Evolutionary conservation across 2,113 vertebrate species (phyloP).

Genomic region (Serinus canaria): DNA sequence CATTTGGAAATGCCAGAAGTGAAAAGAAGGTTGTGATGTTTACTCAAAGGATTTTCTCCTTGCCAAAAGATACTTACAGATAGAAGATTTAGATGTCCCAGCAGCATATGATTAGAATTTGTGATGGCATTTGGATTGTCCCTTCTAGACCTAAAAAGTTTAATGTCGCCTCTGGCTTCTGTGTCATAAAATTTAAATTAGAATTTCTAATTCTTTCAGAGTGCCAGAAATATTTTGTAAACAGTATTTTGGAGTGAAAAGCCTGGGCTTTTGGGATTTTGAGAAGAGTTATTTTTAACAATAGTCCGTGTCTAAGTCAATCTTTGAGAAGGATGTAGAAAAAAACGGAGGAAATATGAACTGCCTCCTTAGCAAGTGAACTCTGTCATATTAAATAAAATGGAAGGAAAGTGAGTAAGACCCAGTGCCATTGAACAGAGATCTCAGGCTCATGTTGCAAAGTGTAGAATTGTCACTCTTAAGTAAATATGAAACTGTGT

Average conservation of each 20-base stretch:
- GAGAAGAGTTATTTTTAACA: not conserved
- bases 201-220: not conserved
- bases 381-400: not conserved
- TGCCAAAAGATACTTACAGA: not conserved
- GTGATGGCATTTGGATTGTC: conserved; percentile 3
- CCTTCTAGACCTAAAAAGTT: not conserved
- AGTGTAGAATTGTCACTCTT: not conserved
- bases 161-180: conserved; percentile 9
- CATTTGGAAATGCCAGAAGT: not conserved
- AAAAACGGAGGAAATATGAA: not conserved
- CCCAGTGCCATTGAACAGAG: not conserved
- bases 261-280: not conserved
- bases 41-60: conserved; percentile 2
- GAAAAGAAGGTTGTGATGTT: not conserved
- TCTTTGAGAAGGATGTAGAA: not conserved
- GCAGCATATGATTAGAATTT: conserved; percentile 10
- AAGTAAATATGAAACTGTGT: not conserved
- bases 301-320: not conserved
- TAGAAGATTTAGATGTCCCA: not conserved
- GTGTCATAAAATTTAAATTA: conserved; percentile 17
- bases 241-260: not conserved
- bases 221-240: conserved; percentile 1
- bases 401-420: not conserved
- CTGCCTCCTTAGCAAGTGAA: not conserved
- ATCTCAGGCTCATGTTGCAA: not conserved